These are phyloP conservation scores for Hydractinia echinata DNA, from an alignment of 30 jellyfish, hydroid and myxozoan genomes.

Conservation along the genomic window DNA sequence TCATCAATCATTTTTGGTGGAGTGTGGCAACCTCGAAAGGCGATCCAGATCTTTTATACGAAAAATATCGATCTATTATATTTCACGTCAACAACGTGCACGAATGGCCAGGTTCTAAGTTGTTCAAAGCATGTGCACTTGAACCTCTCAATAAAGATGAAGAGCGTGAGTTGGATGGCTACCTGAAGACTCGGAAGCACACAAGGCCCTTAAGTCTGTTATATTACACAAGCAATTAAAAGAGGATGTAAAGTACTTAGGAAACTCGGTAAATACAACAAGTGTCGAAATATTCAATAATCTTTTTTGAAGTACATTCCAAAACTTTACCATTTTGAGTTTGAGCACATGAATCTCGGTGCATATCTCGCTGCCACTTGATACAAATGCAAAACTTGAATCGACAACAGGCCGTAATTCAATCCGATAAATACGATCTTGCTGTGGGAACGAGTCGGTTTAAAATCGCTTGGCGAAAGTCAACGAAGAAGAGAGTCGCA, in stretches of 20 bases:
- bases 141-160: not conserved
- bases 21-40: not conserved
- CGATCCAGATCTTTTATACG: not conserved
- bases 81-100: too few species aligned
- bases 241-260: not conserved
- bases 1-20: conserved; percentile 15
- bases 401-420: not conserved
- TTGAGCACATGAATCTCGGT: conserved; percentile 5
- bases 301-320: not conserved
- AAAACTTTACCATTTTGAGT: conserved; percentile 3
- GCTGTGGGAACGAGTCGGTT: not conserved
- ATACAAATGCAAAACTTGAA: not conserved
- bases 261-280: not conserved
- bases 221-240: not conserved
- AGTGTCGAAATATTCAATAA: not conserved
- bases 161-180: not conserved
- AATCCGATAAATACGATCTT: not conserved
- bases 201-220: conserved; percentile 2
- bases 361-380: not conserved
- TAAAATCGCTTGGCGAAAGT: conserved; percentile 7
- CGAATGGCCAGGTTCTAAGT: too few species aligned
- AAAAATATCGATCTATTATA: not conserved
- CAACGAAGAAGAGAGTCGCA: conserved; percentile 7
- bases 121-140: too few species aligned
- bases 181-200: conserved; percentile 1